phyloP scores from a whole-genome alignment of 2,888 invertebrate genomes.

The Hyalella azteca region DNA sequence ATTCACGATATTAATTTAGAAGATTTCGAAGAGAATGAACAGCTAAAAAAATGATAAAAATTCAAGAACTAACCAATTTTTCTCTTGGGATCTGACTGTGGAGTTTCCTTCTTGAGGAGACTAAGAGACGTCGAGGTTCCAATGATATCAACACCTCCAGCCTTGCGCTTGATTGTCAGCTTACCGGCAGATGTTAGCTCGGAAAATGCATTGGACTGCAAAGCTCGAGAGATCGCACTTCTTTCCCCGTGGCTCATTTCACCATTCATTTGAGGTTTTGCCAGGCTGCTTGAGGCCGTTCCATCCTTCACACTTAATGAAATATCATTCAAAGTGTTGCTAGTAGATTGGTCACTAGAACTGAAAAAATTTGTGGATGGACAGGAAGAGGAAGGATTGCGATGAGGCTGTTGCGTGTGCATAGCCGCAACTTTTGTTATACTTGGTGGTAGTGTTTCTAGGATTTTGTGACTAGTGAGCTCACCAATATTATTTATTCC shows the following conservation, averaged over 20 bases:
- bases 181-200: constrained; percentile 46
- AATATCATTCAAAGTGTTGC: constrained; percentile 1
- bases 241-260: constrained; percentile 50
- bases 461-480: constrained; percentile 58
- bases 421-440: constrained; percentile 57
- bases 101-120: constrained; percentile 20
- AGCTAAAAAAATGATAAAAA: neutral
- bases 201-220: constrained; percentile 19
- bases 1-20: no score
- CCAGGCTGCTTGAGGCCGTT: neutral
- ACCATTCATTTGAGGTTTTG: constrained; percentile 45
- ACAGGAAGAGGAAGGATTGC: constrained; percentile 53
- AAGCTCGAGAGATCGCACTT: constrained; percentile 11
- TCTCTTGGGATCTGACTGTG: constrained; percentile 3
- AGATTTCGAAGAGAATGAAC: no score
- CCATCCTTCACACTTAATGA: constrained; percentile 9
- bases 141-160: constrained; percentile 29
- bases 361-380: constrained; percentile 30
- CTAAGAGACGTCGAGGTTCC: neutral
- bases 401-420: constrained; percentile 58
- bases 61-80: neutral
- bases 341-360: constrained; percentile 20
- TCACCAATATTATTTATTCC: constrained; percentile 57
- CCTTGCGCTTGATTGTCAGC: constrained; percentile 58
- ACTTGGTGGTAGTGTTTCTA: constrained; percentile 57